Conservation (phyloP, 2,113 vertebrate genomes). For the Ailurus styani region DNA sequence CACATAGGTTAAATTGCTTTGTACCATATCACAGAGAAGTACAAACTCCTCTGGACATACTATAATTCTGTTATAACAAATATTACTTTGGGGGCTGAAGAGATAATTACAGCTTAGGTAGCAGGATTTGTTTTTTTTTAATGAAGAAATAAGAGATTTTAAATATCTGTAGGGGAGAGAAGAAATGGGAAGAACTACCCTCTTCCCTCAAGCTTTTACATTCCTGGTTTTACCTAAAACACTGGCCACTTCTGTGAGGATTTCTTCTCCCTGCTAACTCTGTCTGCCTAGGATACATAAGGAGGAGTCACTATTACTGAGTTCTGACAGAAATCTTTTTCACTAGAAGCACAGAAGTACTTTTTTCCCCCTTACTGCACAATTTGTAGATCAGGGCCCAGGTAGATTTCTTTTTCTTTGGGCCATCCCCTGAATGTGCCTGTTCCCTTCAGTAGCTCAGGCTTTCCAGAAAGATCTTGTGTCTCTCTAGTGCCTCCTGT, state of each 20-base stretch:
- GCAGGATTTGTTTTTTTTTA: not conserved
- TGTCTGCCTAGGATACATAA: not conserved
- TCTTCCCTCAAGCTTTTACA: not conserved
- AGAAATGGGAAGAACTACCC: not conserved
- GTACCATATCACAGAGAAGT: not conserved
- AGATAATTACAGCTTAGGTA: not conserved
- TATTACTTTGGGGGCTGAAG: not conserved
- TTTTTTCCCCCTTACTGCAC: not conserved
- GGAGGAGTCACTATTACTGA: not conserved
- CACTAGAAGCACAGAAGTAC: not conserved
- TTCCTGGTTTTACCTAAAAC: not conserved
- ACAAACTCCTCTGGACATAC: not conserved
- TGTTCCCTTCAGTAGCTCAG: not conserved
- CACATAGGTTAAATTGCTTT: not conserved
- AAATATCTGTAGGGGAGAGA: not conserved
- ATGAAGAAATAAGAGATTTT: not conserved
- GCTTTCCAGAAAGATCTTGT: not conserved
- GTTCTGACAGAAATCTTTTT: not conserved
- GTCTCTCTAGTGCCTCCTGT: not conserved
- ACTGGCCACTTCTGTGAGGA: not conserved
- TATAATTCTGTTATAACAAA: not conserved
- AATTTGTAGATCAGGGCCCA: not conserved
- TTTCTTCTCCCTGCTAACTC: not conserved
- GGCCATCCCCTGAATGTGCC: not conserved
- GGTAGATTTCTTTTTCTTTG: not conserved